Percentiles rank a stretch among this genome's conserved stretches.
These are phyloP conservation scores for Anthoptus insignis DNA, from an alignment of 2,888 invertebrate species.

Conservation along the genomic window DNA sequence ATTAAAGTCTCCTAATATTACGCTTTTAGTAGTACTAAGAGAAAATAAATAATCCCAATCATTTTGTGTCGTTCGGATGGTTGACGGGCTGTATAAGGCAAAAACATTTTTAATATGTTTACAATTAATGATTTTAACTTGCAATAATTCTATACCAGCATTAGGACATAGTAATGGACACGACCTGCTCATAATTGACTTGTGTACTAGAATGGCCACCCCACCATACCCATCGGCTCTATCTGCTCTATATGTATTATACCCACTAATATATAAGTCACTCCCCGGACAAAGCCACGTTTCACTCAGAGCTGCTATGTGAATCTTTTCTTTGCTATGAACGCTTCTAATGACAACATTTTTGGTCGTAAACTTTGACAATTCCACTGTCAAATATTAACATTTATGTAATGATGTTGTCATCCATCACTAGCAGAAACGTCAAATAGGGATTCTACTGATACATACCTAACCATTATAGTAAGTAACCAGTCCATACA, in stretches of 20 bases:
- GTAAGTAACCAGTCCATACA: constrained; percentile 13
- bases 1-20: too few species aligned
- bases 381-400: constrained; percentile 30
- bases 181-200: constrained; percentile 4
- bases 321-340: constrained; percentile 25
- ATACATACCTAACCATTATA: not conserved
- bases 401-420: not conserved
- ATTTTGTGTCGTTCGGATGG: constrained; percentile 13
- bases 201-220: constrained; percentile 29
- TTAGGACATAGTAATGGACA: not conserved
- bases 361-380: constrained; percentile 23
- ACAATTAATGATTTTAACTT: constrained; percentile 37
- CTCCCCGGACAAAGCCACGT: constrained; percentile 34
- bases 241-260: constrained; percentile 24
- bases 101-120: constrained; percentile 35
- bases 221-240: constrained; percentile 30
- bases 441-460: constrained; percentile 16
- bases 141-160: constrained; percentile 24
- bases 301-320: constrained; percentile 39
- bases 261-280: constrained; percentile 16
- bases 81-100: constrained; percentile 35
- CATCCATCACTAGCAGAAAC: constrained; percentile 9
- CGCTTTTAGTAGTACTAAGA: too few species aligned
- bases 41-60: too few species aligned
- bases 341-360: constrained; percentile 16